Evolutionary conservation across 2,888 invertebrate genomes (phyloP), one percentile per base, ranked within the genome.

Genomic region (Agrochola circellaris): DNA sequence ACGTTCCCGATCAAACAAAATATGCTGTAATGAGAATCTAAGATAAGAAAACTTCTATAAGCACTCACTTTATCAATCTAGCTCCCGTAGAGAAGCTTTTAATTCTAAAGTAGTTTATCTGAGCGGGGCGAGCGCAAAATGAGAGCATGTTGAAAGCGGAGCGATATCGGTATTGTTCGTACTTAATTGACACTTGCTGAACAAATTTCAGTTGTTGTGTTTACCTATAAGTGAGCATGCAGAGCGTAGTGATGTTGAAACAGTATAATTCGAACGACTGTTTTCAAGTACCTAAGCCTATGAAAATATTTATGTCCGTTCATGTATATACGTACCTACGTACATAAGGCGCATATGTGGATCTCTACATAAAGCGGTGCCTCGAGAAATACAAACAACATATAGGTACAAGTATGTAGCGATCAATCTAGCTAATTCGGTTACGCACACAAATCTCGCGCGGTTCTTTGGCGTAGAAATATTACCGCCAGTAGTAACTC

Each of bases 341-440:
- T 30, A 65, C n/a, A 66, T 38, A 67, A 54, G 62, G 30, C 58
- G 15, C 65, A 67, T 62, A 66, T 58, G n/a, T 65, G 60, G 64
- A 30, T 20, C 54, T 60, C 51, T 75, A 75, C 51, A 80, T 66
- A 62, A 75, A 72, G 38, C 20, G n/a, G 34, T 26, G 72, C 73
- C 85, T 66, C 73, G 42, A 81, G 72, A 85, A 81, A 76, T 85
- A 83, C 76, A 76, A 81, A 70, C 38, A 84, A 51, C 34, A 70
- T 30, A 60, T 54, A 65, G 8, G 34, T 69, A 80, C 68, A 68
- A 61, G 60, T 56, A 81, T 62, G 45, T 73, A 70, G 75, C 76
- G 58, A 83, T 81, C 85, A 85, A 85, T 83, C 73, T 60, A 67
- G 67, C 82, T 83, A 85, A 83, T 83, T 85, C 83, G 65, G 85